Percentiles rank a stretch among this genome's conserved stretches.
Conservation (phyloP, 2,797 vertebrate species). For the Neomorphus geoffroyi region DNA sequence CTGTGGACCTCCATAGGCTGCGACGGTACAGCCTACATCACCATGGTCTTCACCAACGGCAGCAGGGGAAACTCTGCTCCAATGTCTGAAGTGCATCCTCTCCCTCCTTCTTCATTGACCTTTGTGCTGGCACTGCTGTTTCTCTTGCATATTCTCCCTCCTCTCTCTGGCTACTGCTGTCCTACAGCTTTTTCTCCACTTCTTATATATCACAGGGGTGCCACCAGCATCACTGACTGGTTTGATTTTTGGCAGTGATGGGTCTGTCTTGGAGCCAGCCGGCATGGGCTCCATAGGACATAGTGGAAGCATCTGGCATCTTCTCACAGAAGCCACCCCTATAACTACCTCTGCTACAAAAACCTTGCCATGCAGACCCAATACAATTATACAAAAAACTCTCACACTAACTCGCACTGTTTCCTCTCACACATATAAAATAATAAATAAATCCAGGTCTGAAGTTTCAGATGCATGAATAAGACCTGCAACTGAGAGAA, state of each 20-base stretch:
- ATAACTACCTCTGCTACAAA: background rate
- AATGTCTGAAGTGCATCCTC: no score
- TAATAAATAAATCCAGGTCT: background rate
- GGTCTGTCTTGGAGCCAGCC: background rate
- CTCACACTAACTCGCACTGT: background rate
- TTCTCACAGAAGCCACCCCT: background rate
- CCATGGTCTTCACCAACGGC: no score
- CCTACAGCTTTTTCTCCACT: background rate
- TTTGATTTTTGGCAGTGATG: background rate
- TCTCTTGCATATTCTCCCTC: no score
- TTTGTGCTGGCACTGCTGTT: no score
- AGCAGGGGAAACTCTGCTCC: no score
- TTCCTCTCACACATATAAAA: background rate
- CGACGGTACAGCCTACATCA: no score
- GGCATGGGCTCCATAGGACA: background rate
- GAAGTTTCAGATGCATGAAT: background rate
- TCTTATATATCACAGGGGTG: background rate
- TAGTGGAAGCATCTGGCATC: background rate
- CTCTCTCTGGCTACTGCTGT: background rate
- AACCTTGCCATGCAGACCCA: background rate
- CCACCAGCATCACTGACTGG: rapidly evolving
- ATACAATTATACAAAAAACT: background rate
- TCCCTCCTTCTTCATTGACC: no score
- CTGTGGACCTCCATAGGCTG: no score
- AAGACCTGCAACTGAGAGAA: background rate